A percentile compares a stretch with the other conserved stretches of the same genome.
These are phyloP conservation scores for Chelon auratus DNA, from an alignment of 2,797 vertebrate genomes.

Conservation along the genomic window DNA sequence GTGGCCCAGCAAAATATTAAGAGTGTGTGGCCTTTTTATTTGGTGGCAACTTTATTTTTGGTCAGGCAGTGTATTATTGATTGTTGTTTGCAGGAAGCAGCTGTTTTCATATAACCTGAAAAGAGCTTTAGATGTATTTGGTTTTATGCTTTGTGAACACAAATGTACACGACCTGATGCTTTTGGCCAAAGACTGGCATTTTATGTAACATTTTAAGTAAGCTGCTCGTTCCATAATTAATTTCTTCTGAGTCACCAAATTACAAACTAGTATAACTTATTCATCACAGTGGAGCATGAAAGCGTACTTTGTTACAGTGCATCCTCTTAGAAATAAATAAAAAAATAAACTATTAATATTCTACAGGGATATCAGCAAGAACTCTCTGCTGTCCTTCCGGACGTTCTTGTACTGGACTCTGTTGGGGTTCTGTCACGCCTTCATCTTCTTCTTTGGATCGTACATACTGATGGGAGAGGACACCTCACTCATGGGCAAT, in stretches of 20 bases:
- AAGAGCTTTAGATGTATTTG: neutral
- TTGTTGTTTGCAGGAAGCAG: neutral
- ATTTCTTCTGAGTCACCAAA: neutral
- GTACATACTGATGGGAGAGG: constrained; percentile 94
- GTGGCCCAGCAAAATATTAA: too few species aligned
- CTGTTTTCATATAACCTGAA: neutral
- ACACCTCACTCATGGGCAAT: constrained; percentile 94
- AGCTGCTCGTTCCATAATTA: neutral
- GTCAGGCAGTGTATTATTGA: too few species aligned
- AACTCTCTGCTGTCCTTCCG: constrained; percentile 93
- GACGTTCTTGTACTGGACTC: constrained; percentile 97
- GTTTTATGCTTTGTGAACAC: neutral
- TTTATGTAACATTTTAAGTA: constrained; percentile 2
- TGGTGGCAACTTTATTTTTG: too few species aligned
- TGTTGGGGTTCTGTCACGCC: constrained; percentile 95
- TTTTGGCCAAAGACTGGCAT: neutral
- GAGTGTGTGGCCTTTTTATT: too few species aligned
- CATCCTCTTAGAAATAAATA: neutral
- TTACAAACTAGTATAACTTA: neutral
- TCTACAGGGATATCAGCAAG: constrained; percentile 95
- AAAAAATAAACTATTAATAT: constrained; percentile 5
- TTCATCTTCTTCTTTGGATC: constrained; percentile 98
- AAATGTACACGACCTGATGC: neutral
- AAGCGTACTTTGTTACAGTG: neutral
- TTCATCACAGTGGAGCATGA: constrained; percentile 9